These are phyloP conservation scores for Pseudococcus jackbeardsleyi DNA, from an alignment of 2,888 invertebrate species.

Conservation along the genomic window DNA sequence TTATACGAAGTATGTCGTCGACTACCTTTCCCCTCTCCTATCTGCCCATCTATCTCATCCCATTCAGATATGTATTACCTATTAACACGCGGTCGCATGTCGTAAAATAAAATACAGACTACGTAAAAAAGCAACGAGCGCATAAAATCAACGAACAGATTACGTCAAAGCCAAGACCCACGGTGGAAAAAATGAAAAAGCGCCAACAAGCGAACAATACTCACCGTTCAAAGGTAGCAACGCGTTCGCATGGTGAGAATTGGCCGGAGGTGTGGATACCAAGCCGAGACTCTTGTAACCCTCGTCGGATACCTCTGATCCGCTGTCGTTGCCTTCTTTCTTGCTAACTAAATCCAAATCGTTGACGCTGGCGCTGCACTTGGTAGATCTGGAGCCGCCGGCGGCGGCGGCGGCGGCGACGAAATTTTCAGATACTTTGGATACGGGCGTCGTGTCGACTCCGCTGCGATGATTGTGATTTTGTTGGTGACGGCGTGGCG, in stretches of 20 bases:
- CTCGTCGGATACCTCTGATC: constrained; percentile 86
- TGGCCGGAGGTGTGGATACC: constrained; percentile 74
- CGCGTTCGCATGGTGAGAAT: constrained; percentile 66
- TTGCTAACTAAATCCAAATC: constrained; percentile 60
- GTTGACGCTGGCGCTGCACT: constrained; percentile 61
- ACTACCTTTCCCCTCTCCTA: too few species aligned
- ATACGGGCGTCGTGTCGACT: constrained; percentile 68
- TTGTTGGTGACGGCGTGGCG: constrained; percentile 54
- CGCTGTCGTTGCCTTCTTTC: constrained; percentile 68
- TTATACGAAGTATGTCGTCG: too few species aligned
- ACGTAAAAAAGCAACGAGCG: too few species aligned
- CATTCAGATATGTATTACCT: too few species aligned
- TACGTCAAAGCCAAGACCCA: too few species aligned
- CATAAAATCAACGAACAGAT: too few species aligned
- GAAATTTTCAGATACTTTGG: constrained; percentile 69
- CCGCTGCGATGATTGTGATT: constrained; percentile 58
- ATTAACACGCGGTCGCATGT: too few species aligned
- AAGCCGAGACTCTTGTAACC: constrained; percentile 84
- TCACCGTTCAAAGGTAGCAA: constrained; percentile 61
- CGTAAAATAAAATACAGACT: too few species aligned
- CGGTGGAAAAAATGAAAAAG: too few species aligned
- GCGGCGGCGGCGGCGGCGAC: constrained; percentile 66
- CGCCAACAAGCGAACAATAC: not conserved
- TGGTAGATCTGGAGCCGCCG: constrained; percentile 67
- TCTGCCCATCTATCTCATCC: too few species aligned